Evolutionary conservation across 1,140 invertebrate genomes (phyloP), one percentile per base, ranked within the genome.

Genomic region (Ostrea edulis): DNA sequence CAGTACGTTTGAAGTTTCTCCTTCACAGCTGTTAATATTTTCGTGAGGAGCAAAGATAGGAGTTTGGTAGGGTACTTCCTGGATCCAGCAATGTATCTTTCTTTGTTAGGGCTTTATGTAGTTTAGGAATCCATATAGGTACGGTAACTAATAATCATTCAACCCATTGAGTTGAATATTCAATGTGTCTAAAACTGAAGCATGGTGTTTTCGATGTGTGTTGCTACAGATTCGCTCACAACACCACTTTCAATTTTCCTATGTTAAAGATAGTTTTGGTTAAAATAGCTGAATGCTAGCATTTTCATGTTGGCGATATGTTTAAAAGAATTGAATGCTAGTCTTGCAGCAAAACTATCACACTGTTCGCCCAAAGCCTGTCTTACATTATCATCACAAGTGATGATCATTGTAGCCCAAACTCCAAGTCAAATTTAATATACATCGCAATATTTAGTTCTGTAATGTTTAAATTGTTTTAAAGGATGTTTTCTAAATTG

Each of bases 381-480:
- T 65, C 88, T 89, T 55, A 93, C 87, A 11, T 82, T 82, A 0
- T 89, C 89, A 29, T 65, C n/a, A 20, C 91, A 90, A 62, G 86
- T 89, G 29, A 93, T 65, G 14, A 92, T 86, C 35, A 93, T 83
- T 20, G 88, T 88, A 1, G 87, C 86, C 68, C 77, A 87, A n/a
- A 62, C 88, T 14, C 91, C 91, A 68, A 93, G 88, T 11, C 85
- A 58, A 14, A 92, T 71, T 68, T 65, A 83, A 87, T 88, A 92
- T 2, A 93, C 84, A 86, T 93, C 88, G 9, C 90, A 91, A 58
- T 93, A 92, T 17, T 84, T 44, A 17, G 58, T n/a, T 7, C 89
- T 14, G 29, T 89, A 52, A n/a, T 88, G 65, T 5, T 35, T 25
- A 25, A 92, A 88, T 9, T 84, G 89, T 25, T 81, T 44, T 44